A percentile compares a stretch with the other conserved stretches of the same genome.
phyloP scores from a whole-genome alignment of 2,888 invertebrate genomes.

The Tryphoninae sp. region DNA sequence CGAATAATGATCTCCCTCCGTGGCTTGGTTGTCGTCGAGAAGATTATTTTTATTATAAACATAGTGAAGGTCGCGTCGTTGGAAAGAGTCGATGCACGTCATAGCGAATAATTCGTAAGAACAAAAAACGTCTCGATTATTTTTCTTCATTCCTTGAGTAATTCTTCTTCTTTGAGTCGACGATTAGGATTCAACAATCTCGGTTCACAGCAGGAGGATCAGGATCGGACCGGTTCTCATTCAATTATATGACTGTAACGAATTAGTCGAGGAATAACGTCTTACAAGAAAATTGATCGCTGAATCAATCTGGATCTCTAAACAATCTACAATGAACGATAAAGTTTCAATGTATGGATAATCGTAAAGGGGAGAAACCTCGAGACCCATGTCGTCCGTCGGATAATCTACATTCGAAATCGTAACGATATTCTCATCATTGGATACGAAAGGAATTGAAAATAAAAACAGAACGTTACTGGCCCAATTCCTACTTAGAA shows the following conservation, averaged over 20 bases:
- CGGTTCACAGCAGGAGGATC: no score
- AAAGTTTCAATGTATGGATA: conserved; percentile 31
- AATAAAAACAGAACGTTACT: no score
- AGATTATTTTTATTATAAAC: background rate
- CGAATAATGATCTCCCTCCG: background rate
- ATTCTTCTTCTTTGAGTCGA: no score
- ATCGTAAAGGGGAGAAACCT: background rate
- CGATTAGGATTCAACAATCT: conserved; percentile 7
- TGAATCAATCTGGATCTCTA: conserved; percentile 48
- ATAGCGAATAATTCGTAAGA: no score
- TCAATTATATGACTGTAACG: conserved; percentile 5
- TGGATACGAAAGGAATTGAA: background rate
- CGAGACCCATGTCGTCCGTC: background rate
- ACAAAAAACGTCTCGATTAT: no score
- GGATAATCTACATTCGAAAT: background rate
- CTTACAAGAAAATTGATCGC: conserved; percentile 30
- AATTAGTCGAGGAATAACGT: background rate
- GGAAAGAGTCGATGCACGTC: no score
- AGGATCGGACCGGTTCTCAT: background rate
- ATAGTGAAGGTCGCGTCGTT: no score
- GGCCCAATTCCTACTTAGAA: background rate
- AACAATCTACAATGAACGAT: conserved; percentile 6
- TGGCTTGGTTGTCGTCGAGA: background rate
- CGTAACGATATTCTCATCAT: background rate
- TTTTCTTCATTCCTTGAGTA: no score